Conservation (phyloP, 1,140 invertebrate genomes). For the Propsilocerus akamusi region DNA sequence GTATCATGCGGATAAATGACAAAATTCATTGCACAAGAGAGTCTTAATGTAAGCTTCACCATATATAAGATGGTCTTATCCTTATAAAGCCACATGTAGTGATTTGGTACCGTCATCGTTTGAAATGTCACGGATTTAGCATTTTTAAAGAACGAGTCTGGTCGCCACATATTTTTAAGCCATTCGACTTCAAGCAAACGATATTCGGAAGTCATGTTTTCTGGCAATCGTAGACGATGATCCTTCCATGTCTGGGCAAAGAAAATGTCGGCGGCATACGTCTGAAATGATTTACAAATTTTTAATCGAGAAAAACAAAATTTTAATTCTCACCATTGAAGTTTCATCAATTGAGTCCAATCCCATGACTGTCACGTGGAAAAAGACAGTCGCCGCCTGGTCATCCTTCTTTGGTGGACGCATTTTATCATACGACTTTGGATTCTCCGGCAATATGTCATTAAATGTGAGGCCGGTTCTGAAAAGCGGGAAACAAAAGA, state of each 20-base stretch:
- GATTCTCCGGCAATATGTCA: slow-evolving; percentile 69
- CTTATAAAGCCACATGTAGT: slow-evolving; percentile 76
- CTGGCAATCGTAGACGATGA: slow-evolving; percentile 62
- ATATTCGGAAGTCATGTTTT: slow-evolving; percentile 84
- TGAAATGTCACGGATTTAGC: slow-evolving; percentile 84
- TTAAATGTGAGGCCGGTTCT: slow-evolving; percentile 58
- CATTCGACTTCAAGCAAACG: slow-evolving; percentile 69
- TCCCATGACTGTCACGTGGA: slow-evolving; percentile 85
- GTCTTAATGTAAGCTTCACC: slow-evolving; percentile 65
- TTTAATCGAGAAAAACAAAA: not conserved
- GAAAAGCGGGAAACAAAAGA: not conserved
- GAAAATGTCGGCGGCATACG: slow-evolving; percentile 78
- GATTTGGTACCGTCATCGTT: slow-evolving; percentile 85
- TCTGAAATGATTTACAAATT: slow-evolving; percentile 30
- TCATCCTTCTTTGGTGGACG: slow-evolving; percentile 73
- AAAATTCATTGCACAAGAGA: slow-evolving; percentile 85
- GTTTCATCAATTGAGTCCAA: slow-evolving; percentile 82
- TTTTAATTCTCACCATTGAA: slow-evolving; percentile 49
- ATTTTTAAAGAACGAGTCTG: slow-evolving; percentile 77
- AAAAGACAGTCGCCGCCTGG: slow-evolving; percentile 66
- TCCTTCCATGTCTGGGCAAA: slow-evolving; percentile 87
- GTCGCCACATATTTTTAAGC: slow-evolving; percentile 80
- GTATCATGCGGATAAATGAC: slow-evolving; percentile 81
- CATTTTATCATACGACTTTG: slow-evolving; percentile 77
- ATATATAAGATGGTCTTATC: slow-evolving; percentile 76